Conservation (phyloP, 2,113 vertebrate genomes). For the Nesogale talazaci region DNA sequence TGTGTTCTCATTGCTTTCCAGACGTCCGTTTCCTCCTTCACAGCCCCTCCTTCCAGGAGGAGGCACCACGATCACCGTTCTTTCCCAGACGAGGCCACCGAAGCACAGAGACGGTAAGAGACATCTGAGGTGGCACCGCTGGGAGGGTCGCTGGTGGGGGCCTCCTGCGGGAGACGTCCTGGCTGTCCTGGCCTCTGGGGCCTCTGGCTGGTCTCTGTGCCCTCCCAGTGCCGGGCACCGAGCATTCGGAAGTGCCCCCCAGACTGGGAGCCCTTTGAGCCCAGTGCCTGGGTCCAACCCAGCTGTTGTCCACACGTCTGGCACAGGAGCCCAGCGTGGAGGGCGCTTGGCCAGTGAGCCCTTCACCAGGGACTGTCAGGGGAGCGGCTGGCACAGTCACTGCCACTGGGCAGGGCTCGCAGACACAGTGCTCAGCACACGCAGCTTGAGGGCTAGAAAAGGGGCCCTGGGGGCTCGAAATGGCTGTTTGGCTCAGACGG, state of each 20-base stretch:
- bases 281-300: not conserved
- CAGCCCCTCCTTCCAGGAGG: not conserved
- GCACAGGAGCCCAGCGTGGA: not conserved
- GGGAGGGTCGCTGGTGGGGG: not conserved
- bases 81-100: not conserved
- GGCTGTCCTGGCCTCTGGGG: not conserved
- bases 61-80: not conserved
- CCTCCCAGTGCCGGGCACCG: not conserved
- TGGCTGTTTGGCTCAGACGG: not conserved
- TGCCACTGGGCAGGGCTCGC: not conserved
- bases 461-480: not conserved
- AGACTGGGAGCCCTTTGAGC: not conserved
- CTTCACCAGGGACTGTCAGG: fast-evolving
- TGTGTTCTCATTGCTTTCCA: slow-evolving; percentile 22
- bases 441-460: not conserved
- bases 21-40: not conserved
- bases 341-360: not conserved
- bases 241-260: not conserved
- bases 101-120: slow-evolving; percentile 23
- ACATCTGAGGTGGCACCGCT: not conserved
- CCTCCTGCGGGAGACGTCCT: not conserved
- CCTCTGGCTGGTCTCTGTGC: not conserved
- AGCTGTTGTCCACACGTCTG: not conserved
- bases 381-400: not conserved
- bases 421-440: fast-evolving